phyloP scores from a whole-genome alignment of 1,140 invertebrate genomes.

The Chironomus striatipennis region DNA sequence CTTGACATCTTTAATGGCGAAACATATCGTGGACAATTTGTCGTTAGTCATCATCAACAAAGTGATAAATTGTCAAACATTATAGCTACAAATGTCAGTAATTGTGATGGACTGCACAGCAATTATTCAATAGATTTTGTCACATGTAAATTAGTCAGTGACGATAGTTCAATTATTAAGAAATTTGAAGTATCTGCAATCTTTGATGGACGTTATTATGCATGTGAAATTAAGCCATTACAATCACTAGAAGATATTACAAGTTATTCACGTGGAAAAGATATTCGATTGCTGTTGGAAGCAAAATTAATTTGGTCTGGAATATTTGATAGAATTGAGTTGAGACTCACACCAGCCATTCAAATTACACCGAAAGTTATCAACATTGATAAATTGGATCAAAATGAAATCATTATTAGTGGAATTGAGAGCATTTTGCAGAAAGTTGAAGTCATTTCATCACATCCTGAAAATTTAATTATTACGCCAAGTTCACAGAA shows the following conservation, averaged over 20 bases:
- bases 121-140: constrained; percentile 32
- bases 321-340: constrained; percentile 33
- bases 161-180: constrained; percentile 32
- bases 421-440: constrained; percentile 38
- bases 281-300: constrained; percentile 26
- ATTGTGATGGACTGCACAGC: constrained; percentile 31
- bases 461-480: constrained; percentile 28
- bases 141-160: constrained; percentile 32
- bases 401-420: constrained; percentile 36
- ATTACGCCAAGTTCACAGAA: constrained; percentile 26
- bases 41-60: constrained; percentile 39
- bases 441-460: constrained; percentile 35
- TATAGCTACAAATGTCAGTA: constrained; percentile 34
- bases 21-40: constrained; percentile 32
- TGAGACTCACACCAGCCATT: constrained; percentile 38
- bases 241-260: constrained; percentile 32
- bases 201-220: constrained; percentile 34
- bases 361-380: constrained; percentile 32
- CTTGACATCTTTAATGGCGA: constrained; percentile 38
- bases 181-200: constrained; percentile 33
- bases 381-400: constrained; percentile 30
- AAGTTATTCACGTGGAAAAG: not conserved
- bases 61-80: constrained; percentile 37
- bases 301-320: constrained; percentile 33
- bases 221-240: constrained; percentile 32